These are phyloP conservation scores for Drosophila kikkawai DNA, from an alignment of 1,140 invertebrate genomes.

Conservation along the genomic window DNA sequence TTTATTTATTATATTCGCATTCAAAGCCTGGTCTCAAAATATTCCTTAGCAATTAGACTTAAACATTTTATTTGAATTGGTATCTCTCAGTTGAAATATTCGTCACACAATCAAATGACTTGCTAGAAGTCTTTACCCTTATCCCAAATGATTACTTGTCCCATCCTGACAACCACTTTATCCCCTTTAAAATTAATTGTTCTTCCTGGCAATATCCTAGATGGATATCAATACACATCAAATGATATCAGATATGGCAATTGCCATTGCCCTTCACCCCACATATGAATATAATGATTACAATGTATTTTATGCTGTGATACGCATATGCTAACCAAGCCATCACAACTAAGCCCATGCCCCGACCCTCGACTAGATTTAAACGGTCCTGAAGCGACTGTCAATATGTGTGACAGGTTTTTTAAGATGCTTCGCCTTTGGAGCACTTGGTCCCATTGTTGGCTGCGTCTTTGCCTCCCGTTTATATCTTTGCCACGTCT, in stretches of 20 bases:
- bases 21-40: background rate
- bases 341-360: conserved; percentile 7
- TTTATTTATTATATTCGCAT: too few species aligned
- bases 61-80: background rate
- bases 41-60: background rate
- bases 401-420: conserved; percentile 63
- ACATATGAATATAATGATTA: conserved; percentile 29
- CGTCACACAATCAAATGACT: background rate
- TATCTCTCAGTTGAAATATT: background rate
- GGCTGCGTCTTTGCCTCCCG: conserved; percentile 47
- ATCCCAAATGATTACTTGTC: conserved; percentile 3
- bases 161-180: background rate
- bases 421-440: conserved; percentile 49
- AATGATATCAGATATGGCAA: conserved; percentile 34
- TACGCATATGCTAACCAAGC: conserved; percentile 40
- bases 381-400: conserved; percentile 56
- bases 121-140: background rate
- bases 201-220: conserved; percentile 13
- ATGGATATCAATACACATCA: conserved; percentile 36
- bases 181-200: conserved; percentile 27
- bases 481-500: conserved; percentile 33
- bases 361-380: conserved; percentile 49
- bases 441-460: conserved; percentile 68
- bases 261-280: conserved; percentile 43
- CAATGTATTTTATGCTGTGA: conserved; percentile 38